Evolutionary conservation across 2,888 invertebrate species (phyloP), one percentile per base, ranked within the genome.

Genomic region (Polyommatus icarus): DNA sequence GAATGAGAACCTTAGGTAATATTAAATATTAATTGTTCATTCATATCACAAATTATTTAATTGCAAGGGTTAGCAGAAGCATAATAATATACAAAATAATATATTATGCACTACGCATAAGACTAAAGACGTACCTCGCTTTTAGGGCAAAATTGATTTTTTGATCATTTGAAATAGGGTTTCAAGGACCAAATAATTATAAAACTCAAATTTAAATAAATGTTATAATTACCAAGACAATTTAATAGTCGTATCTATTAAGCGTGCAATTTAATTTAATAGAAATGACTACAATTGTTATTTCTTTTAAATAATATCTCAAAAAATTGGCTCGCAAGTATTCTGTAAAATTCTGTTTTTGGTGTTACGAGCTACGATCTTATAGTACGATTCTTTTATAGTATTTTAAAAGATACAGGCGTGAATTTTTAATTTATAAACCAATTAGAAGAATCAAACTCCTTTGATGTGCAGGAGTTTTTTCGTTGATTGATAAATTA

Each of bases 41-140:
- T 40, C 73, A 73, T 12, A 73, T 40, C 73, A 73, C 20, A 73
- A n/a, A 73, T 73, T 67, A 61, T 61, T 24, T 61, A 29, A 67
- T 67, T 67, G 29, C 15, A 67, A 32, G 61, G 24, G 29, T 29
- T 67, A 67, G 1, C 29, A 61, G 12, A 61, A 24, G 24, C 12
- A 61, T 1, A 20, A 61, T 1, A 20, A 40, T 8, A 40, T 36
- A 46, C 20, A 61, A 61, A 24, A 24, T 24, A 18, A 54, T 54
- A 54, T 18, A 54, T 54, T n/a, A n/a, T n/a, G 24, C 54, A 54
- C 15, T 18, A 54, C 18, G 18, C 54, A 54, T n/a, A n/a, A n/a
- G n/a, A n/a, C n/a, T 50, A 18, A 50, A 3, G 1, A 54, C 5
- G 12, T 54, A 18, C 18, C 18, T 54, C 54, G 18, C 1, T 18